A percentile compares a stretch with the other conserved stretches of the same genome.
Evolutionary conservation across 2,113 vertebrate species (phyloP).

Genomic region (Poeciliopsis turrubarensis): DNA sequence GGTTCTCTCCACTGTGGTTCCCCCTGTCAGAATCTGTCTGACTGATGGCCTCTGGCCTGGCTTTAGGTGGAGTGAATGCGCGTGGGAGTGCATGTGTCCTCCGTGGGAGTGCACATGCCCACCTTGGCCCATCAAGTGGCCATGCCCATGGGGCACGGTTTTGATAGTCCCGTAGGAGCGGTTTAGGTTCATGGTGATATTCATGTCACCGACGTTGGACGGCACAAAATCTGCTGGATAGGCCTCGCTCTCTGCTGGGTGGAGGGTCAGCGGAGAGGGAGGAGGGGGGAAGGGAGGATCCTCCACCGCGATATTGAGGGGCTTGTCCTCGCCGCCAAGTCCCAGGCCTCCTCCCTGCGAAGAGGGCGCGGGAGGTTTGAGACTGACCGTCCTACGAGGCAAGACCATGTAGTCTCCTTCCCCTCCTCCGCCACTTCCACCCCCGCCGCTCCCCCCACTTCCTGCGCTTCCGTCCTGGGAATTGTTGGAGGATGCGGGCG

Average conservation of each 20-base stretch:
- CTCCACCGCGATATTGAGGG: slow-evolving; percentile 83
- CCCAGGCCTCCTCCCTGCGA: slow-evolving; percentile 70
- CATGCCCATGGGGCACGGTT: slow-evolving; percentile 75
- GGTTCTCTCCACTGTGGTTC: slow-evolving; percentile 90
- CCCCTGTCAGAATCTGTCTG: slow-evolving; percentile 90
- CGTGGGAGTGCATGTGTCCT: slow-evolving; percentile 77
- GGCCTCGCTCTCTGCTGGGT: slow-evolving; percentile 83
- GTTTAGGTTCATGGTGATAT: slow-evolving; percentile 89
- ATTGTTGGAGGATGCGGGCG: slow-evolving; percentile 71
- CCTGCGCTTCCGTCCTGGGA: slow-evolving; percentile 73
- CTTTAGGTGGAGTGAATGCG: slow-evolving; percentile 92
- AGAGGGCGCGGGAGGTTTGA: slow-evolving; percentile 84
- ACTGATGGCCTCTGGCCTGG: slow-evolving; percentile 87
- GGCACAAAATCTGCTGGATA: slow-evolving; percentile 89
- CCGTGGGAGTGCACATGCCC: slow-evolving; percentile 72
- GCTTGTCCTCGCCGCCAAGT: slow-evolving; percentile 85
- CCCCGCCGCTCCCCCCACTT: slow-evolving; percentile 64
- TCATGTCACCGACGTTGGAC: slow-evolving; percentile 83
- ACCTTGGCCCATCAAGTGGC: slow-evolving; percentile 68
- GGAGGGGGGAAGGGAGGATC: slow-evolving; percentile 87
- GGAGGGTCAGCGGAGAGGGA: slow-evolving; percentile 82
- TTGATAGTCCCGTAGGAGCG: slow-evolving; percentile 94
- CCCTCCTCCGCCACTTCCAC: slow-evolving; percentile 68
- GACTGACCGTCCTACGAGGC: slow-evolving; percentile 90
- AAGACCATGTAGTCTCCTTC: slow-evolving; percentile 98